Evolutionary conservation across 2,888 invertebrate genomes (phyloP).

Genomic region (Ichneumon xanthorius): DNA sequence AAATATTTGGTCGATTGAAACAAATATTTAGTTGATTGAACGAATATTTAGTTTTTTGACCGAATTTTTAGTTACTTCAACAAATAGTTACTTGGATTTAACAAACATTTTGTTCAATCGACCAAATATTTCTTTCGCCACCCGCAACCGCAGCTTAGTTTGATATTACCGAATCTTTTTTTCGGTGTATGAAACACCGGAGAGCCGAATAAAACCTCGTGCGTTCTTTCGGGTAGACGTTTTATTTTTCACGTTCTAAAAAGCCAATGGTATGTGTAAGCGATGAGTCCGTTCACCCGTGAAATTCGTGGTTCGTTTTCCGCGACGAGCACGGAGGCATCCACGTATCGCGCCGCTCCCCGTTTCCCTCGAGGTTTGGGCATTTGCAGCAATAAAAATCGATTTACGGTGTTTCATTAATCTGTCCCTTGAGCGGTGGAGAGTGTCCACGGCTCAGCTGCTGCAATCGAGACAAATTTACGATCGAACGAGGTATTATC

Average conservation of each 20-base stretch:
- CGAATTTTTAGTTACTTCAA: too few species aligned
- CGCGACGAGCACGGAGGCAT: conserved; percentile 27
- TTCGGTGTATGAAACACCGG: not conserved
- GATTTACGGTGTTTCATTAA: conserved; percentile 72
- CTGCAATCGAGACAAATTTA: conserved; percentile 73
- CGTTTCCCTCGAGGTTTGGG: conserved; percentile 11
- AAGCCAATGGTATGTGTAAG: conserved; percentile 18
- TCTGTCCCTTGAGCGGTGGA: conserved; percentile 59
- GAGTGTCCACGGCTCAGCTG: conserved; percentile 70
- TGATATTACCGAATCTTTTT: too few species aligned
- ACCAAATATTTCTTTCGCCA: too few species aligned
- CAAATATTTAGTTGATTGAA: too few species aligned
- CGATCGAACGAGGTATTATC: conserved; percentile 67
- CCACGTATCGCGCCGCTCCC: not conserved
- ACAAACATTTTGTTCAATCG: too few species aligned
- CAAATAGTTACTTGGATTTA: too few species aligned
- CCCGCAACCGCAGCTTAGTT: too few species aligned
- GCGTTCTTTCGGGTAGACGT: not conserved
- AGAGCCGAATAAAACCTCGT: not conserved
- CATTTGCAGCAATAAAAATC: conserved; percentile 69
- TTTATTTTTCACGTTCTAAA: conserved; percentile 6
- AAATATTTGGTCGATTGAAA: too few species aligned
- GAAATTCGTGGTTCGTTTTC: conserved; percentile 47
- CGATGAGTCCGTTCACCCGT: conserved; percentile 24
- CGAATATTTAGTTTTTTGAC: too few species aligned